phyloP scores from a whole-genome alignment of 2,797 vertebrate species.

The Allobates femoralis region DNA sequence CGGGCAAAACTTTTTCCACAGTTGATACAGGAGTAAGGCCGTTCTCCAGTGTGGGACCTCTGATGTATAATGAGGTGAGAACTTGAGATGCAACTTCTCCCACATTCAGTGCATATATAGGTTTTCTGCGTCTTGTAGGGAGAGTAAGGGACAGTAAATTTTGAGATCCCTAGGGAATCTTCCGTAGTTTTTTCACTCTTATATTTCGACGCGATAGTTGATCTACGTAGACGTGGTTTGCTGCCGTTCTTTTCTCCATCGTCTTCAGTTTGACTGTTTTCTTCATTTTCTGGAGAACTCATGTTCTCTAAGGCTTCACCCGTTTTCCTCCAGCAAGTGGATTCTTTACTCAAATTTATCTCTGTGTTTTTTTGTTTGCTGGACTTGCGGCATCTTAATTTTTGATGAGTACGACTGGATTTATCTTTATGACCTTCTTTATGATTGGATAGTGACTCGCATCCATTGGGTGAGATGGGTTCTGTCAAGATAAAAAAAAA shows the following conservation, averaged over 20 bases:
- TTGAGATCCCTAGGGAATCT: conserved; percentile 10
- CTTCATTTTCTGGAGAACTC: neutral
- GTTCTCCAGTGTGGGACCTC: conserved; percentile 66
- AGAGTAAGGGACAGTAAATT: conserved; percentile 35
- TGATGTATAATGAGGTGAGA: conserved; percentile 68
- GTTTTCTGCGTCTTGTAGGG: conserved; percentile 7
- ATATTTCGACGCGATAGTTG: neutral
- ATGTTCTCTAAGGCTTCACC: neutral
- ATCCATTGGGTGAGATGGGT: neutral
- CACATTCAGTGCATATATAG: conserved; percentile 52
- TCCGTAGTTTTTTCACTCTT: neutral
- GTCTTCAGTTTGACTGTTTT: neutral
- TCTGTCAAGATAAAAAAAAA: neutral
- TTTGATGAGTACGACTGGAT: neutral
- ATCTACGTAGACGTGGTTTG: conserved; percentile 2
- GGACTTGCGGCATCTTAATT: neutral
- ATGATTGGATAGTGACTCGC: neutral
- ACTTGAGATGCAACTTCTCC: conserved; percentile 61
- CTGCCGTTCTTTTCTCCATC: neutral
- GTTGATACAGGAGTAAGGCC: conserved; percentile 63
- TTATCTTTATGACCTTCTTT: conserved; percentile 7
- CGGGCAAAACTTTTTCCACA: conserved; percentile 56
- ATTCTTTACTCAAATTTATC: neutral
- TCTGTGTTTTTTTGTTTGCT: neutral
- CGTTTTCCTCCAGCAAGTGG: neutral